Conservation (phyloP, 2,113 vertebrate genomes). For the Oncorhynchus gorbuscha region DNA sequence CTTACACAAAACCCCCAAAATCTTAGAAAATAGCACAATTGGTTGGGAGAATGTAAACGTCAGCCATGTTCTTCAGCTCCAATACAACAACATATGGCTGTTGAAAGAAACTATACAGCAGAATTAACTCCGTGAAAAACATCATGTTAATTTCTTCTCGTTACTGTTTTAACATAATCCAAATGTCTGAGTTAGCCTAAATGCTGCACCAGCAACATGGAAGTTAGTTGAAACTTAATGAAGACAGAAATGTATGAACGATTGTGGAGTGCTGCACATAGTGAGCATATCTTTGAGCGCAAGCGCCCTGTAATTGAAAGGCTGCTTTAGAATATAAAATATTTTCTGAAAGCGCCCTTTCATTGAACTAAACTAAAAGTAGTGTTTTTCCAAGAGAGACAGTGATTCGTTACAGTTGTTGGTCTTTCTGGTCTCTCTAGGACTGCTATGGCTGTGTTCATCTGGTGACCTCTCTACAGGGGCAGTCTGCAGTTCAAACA, state of each 20-base stretch:
- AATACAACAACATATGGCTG: no score
- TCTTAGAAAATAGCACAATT: no score
- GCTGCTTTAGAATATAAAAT: neutral
- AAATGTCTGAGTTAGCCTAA: neutral
- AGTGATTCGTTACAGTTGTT: slow-evolving; percentile 27
- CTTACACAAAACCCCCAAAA: no score
- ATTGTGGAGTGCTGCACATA: neutral
- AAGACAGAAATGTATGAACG: neutral
- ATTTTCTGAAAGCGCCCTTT: slow-evolving; percentile 9
- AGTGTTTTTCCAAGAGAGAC: neutral
- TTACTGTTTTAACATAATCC: neutral
- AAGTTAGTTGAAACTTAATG: neutral
- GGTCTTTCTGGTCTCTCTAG: neutral
- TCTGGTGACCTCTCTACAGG: slow-evolving; percentile 15
- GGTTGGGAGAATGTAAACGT: no score
- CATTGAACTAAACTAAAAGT: slow-evolving; percentile 4
- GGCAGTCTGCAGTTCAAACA: neutral
- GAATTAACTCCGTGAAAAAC: neutral
- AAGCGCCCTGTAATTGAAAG: slow-evolving; percentile 13
- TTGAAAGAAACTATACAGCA: no score
- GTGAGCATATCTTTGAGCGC: neutral
- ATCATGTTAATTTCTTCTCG: neutral
- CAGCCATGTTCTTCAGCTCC: no score
- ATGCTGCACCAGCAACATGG: neutral
- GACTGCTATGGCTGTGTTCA: slow-evolving; percentile 35